phyloP scores from a whole-genome alignment of 2,113 vertebrate species.

The Psophia crepitans region DNA sequence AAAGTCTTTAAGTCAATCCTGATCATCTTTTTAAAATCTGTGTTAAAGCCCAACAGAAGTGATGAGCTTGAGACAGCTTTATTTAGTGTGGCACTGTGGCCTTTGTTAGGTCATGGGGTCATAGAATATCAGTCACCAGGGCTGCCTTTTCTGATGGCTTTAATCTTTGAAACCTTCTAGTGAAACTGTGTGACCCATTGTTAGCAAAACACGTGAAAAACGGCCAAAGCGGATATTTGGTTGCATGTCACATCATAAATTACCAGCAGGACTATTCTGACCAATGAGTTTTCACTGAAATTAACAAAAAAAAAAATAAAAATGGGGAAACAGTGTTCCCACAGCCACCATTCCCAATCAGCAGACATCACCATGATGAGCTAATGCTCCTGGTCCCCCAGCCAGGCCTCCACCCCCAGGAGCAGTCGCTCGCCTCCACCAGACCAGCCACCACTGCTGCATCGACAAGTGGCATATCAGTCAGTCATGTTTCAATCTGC shows the following conservation, averaged over 20 bases:
- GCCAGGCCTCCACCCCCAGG: fast-evolving
- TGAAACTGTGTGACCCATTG: not conserved
- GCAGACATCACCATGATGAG: not conserved
- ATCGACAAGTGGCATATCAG: not conserved
- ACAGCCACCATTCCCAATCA: not conserved
- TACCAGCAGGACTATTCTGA: not conserved
- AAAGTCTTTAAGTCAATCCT: not conserved
- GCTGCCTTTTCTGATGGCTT: constrained; percentile 10
- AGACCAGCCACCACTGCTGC: not conserved
- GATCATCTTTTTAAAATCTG: not conserved
- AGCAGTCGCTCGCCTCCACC: not conserved
- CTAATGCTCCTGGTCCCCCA: not conserved
- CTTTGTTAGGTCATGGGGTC: constrained; percentile 27
- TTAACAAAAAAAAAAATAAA: not conserved
- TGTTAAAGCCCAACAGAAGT: not conserved
- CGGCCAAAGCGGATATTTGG: not conserved
- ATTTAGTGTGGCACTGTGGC: constrained; percentile 9
- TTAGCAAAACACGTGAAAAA: not conserved
- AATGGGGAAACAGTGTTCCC: not conserved
- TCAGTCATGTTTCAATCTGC: fast-evolving
- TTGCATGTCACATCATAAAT: not conserved
- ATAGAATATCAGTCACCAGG: constrained; percentile 29
- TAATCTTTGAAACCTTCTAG: constrained; percentile 34
- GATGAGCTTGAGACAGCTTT: constrained; percentile 34
- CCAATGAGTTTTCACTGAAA: not conserved